These are phyloP conservation scores for Sylvilagus floridanus DNA, from an alignment of 2,797 vertebrate genomes.

Conservation along the genomic window DNA sequence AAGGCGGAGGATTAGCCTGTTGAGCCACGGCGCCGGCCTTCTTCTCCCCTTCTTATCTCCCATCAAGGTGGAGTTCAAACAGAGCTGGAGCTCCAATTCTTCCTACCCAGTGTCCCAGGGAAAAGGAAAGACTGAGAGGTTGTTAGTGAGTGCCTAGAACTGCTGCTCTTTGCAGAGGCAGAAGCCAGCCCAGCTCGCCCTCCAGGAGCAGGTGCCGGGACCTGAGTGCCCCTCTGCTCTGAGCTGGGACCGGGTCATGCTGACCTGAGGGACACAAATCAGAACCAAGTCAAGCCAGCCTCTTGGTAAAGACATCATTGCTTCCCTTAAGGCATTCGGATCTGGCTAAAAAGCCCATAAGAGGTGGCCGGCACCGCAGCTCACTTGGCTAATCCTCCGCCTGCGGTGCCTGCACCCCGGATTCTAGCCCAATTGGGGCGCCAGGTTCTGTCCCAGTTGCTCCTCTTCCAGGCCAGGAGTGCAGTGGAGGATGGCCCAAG, in stretches of 20 bases:
- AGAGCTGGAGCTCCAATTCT: background rate
- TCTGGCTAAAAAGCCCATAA: no score
- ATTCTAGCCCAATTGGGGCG: no score
- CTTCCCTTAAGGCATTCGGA: no score
- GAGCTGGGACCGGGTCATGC: background rate
- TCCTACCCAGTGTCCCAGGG: background rate
- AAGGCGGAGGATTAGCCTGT: no score
- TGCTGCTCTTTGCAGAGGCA: background rate
- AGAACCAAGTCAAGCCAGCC: background rate
- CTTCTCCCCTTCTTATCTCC: slow-evolving; percentile 42
- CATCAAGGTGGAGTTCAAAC: slow-evolving; percentile 11
- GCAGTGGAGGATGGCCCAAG: no score
- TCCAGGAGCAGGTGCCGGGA: background rate
- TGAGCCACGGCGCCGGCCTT: no score
- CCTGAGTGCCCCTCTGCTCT: background rate
- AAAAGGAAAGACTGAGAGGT: background rate
- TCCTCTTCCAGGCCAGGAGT: no score
- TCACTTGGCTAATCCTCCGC: no score
- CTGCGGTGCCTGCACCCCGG: no score
- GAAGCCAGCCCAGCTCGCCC: background rate
- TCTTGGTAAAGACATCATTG: rapidly evolving
- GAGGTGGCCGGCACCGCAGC: no score
- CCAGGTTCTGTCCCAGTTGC: no score
- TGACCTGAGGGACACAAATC: background rate
- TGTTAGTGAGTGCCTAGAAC: background rate